Percentiles rank a stretch among this genome's conserved stretches.
phyloP scores from a whole-genome alignment of 2,888 invertebrate species.

The Megaustenia siamemsis region DNA sequence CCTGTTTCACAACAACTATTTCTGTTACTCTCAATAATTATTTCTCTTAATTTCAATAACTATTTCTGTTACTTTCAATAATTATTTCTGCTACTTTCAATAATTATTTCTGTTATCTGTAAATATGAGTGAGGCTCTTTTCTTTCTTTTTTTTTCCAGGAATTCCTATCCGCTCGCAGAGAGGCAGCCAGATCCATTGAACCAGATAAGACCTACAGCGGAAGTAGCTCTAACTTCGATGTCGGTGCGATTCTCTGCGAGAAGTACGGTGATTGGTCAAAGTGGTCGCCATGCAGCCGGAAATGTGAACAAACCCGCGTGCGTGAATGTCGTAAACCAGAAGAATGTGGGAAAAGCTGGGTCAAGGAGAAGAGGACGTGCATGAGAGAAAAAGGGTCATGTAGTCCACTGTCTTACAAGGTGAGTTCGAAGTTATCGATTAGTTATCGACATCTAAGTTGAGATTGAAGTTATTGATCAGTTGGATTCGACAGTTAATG shows the following conservation, averaged over 20 bases:
- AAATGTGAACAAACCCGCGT: conserved; percentile 77
- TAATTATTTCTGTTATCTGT: not conserved
- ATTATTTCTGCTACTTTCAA: too few species aligned
- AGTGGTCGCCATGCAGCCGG: conserved; percentile 74
- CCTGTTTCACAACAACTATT: too few species aligned
- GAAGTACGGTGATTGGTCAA: conserved; percentile 74
- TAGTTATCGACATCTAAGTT: too few species aligned
- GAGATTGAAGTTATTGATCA: too few species aligned
- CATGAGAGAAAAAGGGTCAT: conserved; percentile 59
- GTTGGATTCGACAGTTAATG: too few species aligned
- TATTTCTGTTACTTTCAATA: too few species aligned
- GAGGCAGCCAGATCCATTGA: conserved; percentile 50
- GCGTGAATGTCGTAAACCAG: conserved; percentile 67
- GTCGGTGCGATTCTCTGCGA: conserved; percentile 62
- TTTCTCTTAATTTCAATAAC: too few species aligned
- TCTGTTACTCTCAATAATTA: too few species aligned
- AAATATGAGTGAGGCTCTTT: not conserved
- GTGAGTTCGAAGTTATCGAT: conserved; percentile 9
- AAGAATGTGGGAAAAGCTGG: conserved; percentile 72
- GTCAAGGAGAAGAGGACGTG: conserved; percentile 76
- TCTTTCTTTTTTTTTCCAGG: conserved; percentile 24
- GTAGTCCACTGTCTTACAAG: conserved; percentile 58
- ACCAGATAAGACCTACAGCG: conserved; percentile 1
- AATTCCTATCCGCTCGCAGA: conserved; percentile 26
- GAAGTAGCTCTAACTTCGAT: not conserved